Evolutionary conservation across 35 echinoderm and acorn worm genomes (phyloP).

Genomic region (Holothuria glaberrima): DNA sequence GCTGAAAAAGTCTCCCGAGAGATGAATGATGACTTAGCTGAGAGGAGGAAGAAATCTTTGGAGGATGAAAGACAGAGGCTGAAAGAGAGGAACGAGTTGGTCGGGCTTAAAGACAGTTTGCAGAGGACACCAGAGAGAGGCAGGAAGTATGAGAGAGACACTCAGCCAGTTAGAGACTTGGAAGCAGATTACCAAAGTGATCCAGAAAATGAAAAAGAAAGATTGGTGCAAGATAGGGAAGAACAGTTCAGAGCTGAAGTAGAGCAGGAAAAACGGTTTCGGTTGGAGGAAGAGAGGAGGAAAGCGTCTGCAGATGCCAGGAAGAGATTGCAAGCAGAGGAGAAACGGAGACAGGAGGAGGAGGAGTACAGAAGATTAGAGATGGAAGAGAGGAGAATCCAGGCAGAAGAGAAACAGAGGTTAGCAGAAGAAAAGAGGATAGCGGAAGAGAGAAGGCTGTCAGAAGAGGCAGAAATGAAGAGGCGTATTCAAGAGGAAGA

Average conservation of each 20-base stretch:
- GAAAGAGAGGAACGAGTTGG: neutral
- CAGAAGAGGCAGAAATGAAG: conserved; percentile 17
- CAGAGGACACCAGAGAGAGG: conserved; percentile 51
- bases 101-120: conserved; percentile 30
- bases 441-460: conserved; percentile 34
- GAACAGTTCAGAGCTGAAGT: conserved; percentile 29
- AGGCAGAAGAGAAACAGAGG: conserved; percentile 60
- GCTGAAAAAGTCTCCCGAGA: conserved; percentile 43
- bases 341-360: conserved; percentile 46
- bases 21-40: conserved; percentile 16
- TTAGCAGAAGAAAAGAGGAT: conserved; percentile 31
- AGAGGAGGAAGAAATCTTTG: conserved; percentile 34
- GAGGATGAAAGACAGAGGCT: conserved; percentile 52
- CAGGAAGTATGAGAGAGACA: neutral
- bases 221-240: neutral
- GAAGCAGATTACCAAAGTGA: conserved; percentile 18
- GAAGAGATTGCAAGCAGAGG: conserved; percentile 42
- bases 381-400: conserved; percentile 60
- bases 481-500: conserved; percentile 65
- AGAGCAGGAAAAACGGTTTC: conserved; percentile 30
- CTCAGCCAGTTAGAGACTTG: neutral
- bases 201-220: conserved; percentile 21
- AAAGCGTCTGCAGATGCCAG: neutral
- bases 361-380: conserved; percentile 21
- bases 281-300: conserved; percentile 57